A percentile compares a stretch with the other conserved stretches of the same genome.
These are phyloP conservation scores for Corvus moneduloides DNA, from an alignment of 2,113 vertebrate genomes.

Conservation along the genomic window DNA sequence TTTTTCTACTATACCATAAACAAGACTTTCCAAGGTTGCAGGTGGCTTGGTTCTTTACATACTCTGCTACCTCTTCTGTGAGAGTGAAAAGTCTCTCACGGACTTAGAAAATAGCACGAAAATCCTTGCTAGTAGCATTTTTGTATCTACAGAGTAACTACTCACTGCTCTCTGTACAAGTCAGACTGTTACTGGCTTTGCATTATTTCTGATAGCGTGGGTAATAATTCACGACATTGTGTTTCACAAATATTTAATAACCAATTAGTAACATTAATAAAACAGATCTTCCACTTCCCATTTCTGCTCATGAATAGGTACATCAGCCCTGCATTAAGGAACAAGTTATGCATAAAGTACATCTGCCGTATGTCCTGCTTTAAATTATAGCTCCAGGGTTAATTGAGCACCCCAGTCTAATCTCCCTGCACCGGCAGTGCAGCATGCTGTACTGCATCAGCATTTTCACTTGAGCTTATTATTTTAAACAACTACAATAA, in stretches of 20 bases:
- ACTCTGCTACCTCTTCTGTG: no score
- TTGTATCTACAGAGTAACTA: not conserved
- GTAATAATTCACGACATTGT: not conserved
- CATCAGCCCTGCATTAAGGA: not conserved
- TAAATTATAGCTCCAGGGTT: constrained; percentile 5
- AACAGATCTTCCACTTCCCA: not conserved
- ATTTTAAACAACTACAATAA: not conserved
- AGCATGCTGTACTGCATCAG: not conserved
- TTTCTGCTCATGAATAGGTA: not conserved
- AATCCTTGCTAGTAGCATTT: no score
- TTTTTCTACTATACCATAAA: no score
- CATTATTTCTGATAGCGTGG: not conserved
- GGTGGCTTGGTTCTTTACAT: no score
- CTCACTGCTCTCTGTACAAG: not conserved
- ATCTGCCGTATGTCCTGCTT: not conserved
- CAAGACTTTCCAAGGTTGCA: no score
- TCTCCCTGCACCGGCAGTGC: not conserved
- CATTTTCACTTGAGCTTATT: not conserved
- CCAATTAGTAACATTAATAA: constrained; percentile 1
- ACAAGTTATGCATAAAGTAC: not conserved
- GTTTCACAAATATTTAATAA: not conserved
- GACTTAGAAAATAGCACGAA: no score
- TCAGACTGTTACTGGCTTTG: not conserved
- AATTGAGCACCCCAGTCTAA: not conserved
- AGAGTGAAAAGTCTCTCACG: no score